A percentile compares a stretch with the other conserved stretches of the same genome.
Conservation (phyloP, 1,140 invertebrate species). For the Sarcophaga bullata region DNA sequence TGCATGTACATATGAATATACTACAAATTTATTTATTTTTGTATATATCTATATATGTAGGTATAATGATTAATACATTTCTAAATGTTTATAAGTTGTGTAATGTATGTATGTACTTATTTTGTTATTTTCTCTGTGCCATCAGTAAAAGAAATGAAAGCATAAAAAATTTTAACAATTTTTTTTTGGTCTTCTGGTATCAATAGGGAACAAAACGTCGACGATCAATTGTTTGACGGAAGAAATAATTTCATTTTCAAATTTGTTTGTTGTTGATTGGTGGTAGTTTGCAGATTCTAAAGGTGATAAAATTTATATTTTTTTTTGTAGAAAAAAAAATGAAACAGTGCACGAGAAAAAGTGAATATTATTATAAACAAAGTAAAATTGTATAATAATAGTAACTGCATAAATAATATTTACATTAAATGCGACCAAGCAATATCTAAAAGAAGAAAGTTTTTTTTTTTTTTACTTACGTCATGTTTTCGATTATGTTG, state of each 20-base stretch:
- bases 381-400: not conserved
- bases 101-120: not conserved
- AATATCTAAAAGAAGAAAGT: no score
- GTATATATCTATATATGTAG: no score
- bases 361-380: not conserved
- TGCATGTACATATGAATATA: no score
- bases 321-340: not conserved
- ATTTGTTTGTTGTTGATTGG: conserved; percentile 5
- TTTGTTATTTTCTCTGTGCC: not conserved
- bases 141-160: not conserved
- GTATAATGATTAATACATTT: no score
- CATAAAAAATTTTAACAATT: not conserved
- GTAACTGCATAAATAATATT: not conserved
- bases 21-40: no score
- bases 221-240: conserved; percentile 32
- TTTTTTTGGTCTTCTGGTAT: not conserved
- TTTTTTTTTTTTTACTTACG: no score
- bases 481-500: no score
- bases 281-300: conserved; percentile 20
- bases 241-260: not conserved
- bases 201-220: conserved; percentile 24
- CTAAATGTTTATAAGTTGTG: not conserved
- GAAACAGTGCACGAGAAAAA: not conserved
- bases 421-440: no score
- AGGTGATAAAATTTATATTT: conserved; percentile 28